Evolutionary conservation across 2,797 vertebrate species (phyloP).

Genomic region (Bucorvus abyssinicus): DNA sequence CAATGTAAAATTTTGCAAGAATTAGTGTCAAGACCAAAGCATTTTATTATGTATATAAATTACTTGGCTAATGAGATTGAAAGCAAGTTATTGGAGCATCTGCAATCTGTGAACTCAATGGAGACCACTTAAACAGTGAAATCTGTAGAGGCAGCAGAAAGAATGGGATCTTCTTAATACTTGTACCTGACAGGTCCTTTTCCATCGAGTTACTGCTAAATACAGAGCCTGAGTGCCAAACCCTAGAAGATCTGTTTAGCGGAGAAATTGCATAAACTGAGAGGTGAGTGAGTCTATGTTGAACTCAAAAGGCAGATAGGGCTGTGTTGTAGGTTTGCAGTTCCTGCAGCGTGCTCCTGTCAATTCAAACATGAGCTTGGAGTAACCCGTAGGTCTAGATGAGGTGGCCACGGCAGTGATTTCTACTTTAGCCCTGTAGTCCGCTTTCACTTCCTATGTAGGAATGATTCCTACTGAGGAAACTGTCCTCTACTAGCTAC

Average conservation of each 20-base stretch:
- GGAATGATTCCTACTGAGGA: neutral
- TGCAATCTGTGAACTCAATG: neutral
- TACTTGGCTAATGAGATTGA: conserved; percentile 18
- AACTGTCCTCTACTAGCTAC: neutral
- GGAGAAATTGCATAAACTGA: neutral
- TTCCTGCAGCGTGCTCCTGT: neutral
- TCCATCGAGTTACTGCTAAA: neutral
- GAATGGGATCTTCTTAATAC: neutral
- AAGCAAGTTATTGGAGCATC: neutral
- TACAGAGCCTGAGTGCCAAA: neutral
- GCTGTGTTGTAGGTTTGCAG: neutral
- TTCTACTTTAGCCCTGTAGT: neutral
- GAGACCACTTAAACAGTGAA: neutral
- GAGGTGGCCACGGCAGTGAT: neutral
- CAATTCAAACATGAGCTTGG: neutral
- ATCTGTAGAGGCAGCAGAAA: neutral
- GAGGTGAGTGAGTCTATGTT: neutral
- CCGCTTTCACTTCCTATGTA: neutral
- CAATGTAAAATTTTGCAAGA: conserved; percentile 39
- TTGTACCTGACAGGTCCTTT: neutral
- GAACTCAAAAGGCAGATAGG: neutral
- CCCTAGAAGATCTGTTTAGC: neutral
- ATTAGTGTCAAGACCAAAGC: conserved; percentile 37
- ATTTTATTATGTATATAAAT: conserved; percentile 62
- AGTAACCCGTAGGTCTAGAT: neutral